Conservation (phyloP, 2,113 vertebrate genomes). For the Rhipidura dahli region DNA sequence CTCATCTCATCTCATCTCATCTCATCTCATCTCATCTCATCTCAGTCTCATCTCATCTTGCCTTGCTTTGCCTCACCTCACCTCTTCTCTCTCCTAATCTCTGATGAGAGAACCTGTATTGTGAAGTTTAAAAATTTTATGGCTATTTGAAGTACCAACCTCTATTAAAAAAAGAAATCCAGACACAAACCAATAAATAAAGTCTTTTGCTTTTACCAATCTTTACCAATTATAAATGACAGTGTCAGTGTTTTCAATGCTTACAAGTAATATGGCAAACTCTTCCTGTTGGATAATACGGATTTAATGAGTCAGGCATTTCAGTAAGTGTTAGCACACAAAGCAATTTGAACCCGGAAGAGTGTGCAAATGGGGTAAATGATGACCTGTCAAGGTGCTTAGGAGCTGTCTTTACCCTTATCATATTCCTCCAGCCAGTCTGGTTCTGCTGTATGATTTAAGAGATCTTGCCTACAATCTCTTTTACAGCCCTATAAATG, state of each 20-base stretch:
- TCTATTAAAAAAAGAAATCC: not conserved
- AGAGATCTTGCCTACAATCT: not conserved
- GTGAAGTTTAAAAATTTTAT: not conserved
- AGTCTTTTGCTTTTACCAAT: not conserved
- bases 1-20: too few species aligned
- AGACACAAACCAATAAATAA: not conserved
- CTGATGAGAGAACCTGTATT: not conserved
- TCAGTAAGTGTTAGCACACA: not conserved
- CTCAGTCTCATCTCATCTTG: too few species aligned
- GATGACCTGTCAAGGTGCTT: not conserved
- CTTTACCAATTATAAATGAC: not conserved
- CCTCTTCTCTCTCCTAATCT: too few species aligned
- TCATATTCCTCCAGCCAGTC: not conserved
- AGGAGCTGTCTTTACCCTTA: not conserved
- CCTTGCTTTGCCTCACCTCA: too few species aligned
- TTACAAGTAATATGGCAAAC: not conserved
- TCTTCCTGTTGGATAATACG: not conserved
- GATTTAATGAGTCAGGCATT: not conserved
- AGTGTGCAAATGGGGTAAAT: not conserved
- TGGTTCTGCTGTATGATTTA: not conserved
- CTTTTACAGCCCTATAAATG: not conserved
- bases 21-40: too few species aligned
- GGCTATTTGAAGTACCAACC: not conserved
- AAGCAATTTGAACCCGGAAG: not conserved
- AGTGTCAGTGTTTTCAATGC: not conserved